Percentiles rank a stretch among this genome's conserved stretches.
These are phyloP conservation scores for Drosophila leonis DNA, from an alignment of 2,888 invertebrate genomes.

Conservation along the genomic window DNA sequence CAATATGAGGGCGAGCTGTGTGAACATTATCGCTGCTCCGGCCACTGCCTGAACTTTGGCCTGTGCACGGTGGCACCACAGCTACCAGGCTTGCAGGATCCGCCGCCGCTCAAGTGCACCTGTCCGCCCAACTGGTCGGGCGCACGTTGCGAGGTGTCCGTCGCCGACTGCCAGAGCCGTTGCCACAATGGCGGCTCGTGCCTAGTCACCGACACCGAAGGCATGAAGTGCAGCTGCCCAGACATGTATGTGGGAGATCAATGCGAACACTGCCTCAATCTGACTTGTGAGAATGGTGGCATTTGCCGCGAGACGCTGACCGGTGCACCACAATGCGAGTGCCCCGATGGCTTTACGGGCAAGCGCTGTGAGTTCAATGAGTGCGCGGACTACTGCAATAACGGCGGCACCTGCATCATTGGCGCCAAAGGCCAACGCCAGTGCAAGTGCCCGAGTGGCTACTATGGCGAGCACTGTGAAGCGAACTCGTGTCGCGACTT, in stretches of 20 bases:
- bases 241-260: conserved; percentile 86
- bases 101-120: conserved; percentile 86
- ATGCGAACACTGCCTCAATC: conserved; percentile 87
- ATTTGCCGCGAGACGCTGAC: conserved; percentile 86
- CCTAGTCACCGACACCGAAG: conserved; percentile 81
- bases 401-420: conserved; percentile 86
- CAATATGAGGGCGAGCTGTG: conserved; percentile 89
- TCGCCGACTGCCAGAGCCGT: conserved; percentile 87
- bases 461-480: conserved; percentile 86
- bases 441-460: conserved; percentile 82
- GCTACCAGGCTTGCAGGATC: conserved; percentile 77
- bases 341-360: conserved; percentile 87
- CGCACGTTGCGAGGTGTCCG: conserved; percentile 88
- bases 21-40: conserved; percentile 89
- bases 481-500: conserved; percentile 86
- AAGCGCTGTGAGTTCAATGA: conserved; percentile 87
- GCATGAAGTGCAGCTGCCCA: conserved; percentile 86
- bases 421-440: conserved; percentile 83
- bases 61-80: conserved; percentile 86
- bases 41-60: conserved; percentile 89
- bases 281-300: conserved; percentile 88
- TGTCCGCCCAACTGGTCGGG: conserved; percentile 89
- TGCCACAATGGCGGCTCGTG: conserved; percentile 89
- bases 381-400: conserved; percentile 87
- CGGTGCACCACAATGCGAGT: conserved; percentile 86